Percentiles rank a stretch among this genome's conserved stretches.
Conservation (phyloP, 2,113 vertebrate species). For the Delphinapterus leucas region DNA sequence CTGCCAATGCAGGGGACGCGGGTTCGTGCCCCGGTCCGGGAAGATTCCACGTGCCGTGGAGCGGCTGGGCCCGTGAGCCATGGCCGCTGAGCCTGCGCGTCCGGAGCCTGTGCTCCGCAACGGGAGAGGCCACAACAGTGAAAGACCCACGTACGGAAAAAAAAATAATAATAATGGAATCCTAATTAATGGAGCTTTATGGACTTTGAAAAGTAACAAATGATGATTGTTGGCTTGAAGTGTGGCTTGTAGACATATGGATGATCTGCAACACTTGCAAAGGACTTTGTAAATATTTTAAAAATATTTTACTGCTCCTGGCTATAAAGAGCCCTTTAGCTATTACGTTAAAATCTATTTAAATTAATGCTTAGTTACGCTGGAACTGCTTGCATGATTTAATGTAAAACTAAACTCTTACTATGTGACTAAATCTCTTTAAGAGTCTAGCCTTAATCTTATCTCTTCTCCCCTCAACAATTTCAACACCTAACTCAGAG, state of each 20-base stretch:
- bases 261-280: background rate
- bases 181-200: background rate
- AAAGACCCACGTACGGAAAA: too few species aligned
- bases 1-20: too few species aligned
- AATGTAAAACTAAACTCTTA: background rate
- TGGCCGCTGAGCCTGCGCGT: too few species aligned
- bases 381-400: background rate
- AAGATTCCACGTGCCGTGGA: too few species aligned
- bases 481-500: background rate
- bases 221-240: background rate
- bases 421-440: background rate
- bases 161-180: background rate
- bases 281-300: background rate
- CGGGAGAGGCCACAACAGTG: too few species aligned
- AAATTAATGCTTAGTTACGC: background rate
- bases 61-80: too few species aligned
- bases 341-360: background rate
- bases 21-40: too few species aligned
- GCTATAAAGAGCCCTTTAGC: too few species aligned
- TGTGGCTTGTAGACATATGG: rapidly evolving
- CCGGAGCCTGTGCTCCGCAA: too few species aligned
- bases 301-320: background rate
- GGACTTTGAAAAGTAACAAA: background rate
- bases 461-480: background rate
- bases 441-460: background rate